phyloP scores from a whole-genome alignment of 2,113 vertebrate genomes.

The Suncus etruscus region DNA sequence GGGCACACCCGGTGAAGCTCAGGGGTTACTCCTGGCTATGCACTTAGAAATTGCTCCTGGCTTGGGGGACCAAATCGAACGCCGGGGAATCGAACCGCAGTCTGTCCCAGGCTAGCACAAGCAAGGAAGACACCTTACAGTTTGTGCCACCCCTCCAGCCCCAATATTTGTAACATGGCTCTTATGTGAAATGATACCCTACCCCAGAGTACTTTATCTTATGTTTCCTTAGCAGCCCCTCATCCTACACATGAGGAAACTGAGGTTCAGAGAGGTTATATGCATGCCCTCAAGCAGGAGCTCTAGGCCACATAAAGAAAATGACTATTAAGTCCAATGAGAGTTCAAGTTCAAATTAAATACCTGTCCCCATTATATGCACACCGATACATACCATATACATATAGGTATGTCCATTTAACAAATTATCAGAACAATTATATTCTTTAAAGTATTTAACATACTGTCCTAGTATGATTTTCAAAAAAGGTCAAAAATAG shows the following conservation, averaged over 20 bases:
- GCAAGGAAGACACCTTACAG: no score
- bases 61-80: no score
- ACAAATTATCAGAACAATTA: not conserved
- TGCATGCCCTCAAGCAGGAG: not conserved
- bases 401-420: no score
- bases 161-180: not conserved
- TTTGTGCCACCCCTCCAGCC: no score
- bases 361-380: not conserved
- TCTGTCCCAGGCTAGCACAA: no score
- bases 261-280: not conserved
- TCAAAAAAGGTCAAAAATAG: constrained; percentile 30
- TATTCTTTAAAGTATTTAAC: not conserved
- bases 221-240: not conserved
- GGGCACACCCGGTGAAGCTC: no score
- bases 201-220: not conserved
- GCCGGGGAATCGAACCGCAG: no score
- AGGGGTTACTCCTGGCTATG: no score
- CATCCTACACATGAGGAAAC: not conserved
- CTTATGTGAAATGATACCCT: not conserved
- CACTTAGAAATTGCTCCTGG: no score
- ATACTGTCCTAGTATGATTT: constrained; percentile 1
- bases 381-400: not conserved
- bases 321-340: not conserved
- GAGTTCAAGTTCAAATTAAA: not conserved
- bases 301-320: not conserved